Evolutionary conservation across 2,113 vertebrate genomes (phyloP), one percentile per base, ranked within the genome.

Genomic region (Suncus etruscus): DNA sequence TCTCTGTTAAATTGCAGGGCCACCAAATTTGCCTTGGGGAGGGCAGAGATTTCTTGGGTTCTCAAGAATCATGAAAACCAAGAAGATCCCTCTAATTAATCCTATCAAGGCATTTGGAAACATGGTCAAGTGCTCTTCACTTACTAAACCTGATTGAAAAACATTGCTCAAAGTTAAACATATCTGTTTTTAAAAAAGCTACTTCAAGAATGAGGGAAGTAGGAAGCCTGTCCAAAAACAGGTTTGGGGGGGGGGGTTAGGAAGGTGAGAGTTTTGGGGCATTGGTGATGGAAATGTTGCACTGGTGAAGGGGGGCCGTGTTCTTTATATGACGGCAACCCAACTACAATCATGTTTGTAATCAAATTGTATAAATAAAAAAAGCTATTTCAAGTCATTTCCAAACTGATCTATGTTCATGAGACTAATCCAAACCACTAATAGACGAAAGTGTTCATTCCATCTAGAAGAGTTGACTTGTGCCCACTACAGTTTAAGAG

Each of bases 381-480:
- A 83, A 92, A 80, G 25, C 12, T 69, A 6, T 31, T 32, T 32
- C 68, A 69, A 31, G 31, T 31, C 5, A 31, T 9, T 66, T 87
- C 73, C 91, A n/a, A 39, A 16, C n/a, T 50, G 61, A 31, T 92
- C 87, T 83, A 81, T 78, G 75, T n/a, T 87, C n/a, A 54, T 75
- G 16, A 11, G 58, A 87, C n/a, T 77, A 91, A 80, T 45, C 31
- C 80, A 90, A 92, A 85, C 84, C 76, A 90, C 86, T 86, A 93
- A 95, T 93, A 50, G 93, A 91, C 16, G 61, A 93, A 94, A 72
- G n/a, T 25, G 47, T 32, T 48, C 69, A 45, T 32, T 48, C 66
- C 87, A 11, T 81, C 85, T 91, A 78, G 8, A 92, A 94, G 39
- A 95, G 50, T 16, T 91, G 92, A 85, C 91, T 87, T 48, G 65